Percentiles rank a stretch among this genome's conserved stretches.
Conservation (phyloP, 2,113 vertebrate genomes). For the Athene cunicularia region DNA sequence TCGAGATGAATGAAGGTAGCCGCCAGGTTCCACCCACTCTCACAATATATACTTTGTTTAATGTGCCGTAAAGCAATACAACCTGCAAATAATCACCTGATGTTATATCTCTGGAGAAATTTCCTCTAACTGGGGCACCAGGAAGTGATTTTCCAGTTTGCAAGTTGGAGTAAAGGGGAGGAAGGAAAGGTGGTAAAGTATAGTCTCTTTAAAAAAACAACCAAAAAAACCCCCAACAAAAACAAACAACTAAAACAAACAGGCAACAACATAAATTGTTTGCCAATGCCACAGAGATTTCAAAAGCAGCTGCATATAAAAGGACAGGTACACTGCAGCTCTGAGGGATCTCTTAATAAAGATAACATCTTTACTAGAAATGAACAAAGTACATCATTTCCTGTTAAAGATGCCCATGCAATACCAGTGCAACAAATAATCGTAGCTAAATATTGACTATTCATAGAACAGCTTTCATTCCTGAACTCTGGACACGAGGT, state of each 20-base stretch:
- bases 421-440: background rate
- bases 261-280: background rate
- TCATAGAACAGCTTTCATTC: background rate
- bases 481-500: background rate
- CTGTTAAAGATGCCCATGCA: background rate
- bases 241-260: background rate
- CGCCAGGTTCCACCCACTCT: background rate
- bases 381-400: background rate
- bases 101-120: background rate
- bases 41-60: slow-evolving; percentile 11
- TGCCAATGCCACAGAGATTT: background rate
- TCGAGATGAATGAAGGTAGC: background rate
- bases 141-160: background rate
- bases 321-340: background rate
- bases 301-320: background rate
- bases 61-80: background rate
- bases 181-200: background rate
- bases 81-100: background rate
- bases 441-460: background rate
- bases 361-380: background rate
- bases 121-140: background rate
- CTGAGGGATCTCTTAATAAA: background rate
- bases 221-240: too few relatives aligned
- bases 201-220: background rate
- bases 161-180: background rate